Base-by-base conservation (phyloP, 2,888 invertebrate species). In the Argyra leucocephala region DNA sequence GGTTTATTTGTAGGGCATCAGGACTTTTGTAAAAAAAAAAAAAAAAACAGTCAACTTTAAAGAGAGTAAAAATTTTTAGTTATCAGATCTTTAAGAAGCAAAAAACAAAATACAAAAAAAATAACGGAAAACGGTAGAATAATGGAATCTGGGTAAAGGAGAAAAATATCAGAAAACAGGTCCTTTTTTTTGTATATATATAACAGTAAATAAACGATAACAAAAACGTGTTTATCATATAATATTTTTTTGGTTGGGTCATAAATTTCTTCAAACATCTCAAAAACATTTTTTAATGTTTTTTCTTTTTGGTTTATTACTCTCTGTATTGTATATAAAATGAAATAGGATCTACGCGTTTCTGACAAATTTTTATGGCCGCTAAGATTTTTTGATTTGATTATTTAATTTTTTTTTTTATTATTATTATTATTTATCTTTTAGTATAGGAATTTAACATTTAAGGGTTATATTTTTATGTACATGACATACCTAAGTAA, bases 171-270 rank as follows among this genome's bases (percentile, higher is more conserved):
- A 48, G n/a, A 48, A 48, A 48, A 48, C 48, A 18, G 48, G 48
- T 48, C 48, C 48, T 48, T 48, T 48, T 48, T 18, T n/a, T n/a
- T n/a, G n/a, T n/a, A n/a, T n/a, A n/a, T n/a, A n/a, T n/a, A 48
- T 48, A 48, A 48, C n/a, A 48, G n/a, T 48, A 48, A 48, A 48
- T 48, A 48, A 48, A 48, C 15, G 48, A 48, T 48, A 48, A 48
- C 48, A 48, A 48, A 48, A 48, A 48, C 48, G 48, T 48, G 48
- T 48, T 48, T 48, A 48, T 48, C 48, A 48, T 48, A 48, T 37
- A 10, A 9, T 18, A 48, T 18, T 18, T 48, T 48, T 48, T n/a
- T 48, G n/a, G 48, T 48, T 48, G 48, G 48, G 48, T 48, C 48
- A 18, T 48, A 48, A 48, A 48, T 48, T 48, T 31, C n/a, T n/a